Conservation (phyloP, 2,888 invertebrate species). For the Masnerella sp. region DNA sequence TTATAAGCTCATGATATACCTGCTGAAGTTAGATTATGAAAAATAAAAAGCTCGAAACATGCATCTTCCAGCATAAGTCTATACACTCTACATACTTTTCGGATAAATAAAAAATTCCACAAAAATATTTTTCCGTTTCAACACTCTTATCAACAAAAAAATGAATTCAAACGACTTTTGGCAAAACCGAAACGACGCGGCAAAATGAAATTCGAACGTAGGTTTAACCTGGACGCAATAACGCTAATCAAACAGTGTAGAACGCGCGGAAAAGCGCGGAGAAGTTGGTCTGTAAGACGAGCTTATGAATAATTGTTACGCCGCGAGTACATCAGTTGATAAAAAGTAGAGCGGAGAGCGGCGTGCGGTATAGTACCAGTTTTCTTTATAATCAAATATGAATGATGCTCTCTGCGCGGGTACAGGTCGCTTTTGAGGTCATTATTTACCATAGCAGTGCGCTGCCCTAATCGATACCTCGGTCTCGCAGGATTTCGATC, state of each 20-base stretch:
- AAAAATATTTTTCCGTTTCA: too few relatives aligned
- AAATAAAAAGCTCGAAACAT: too few relatives aligned
- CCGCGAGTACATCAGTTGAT: constrained; percentile 47
- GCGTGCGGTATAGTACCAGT: constrained; percentile 59
- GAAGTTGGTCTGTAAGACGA: constrained; percentile 51
- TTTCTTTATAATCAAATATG: constrained; percentile 66
- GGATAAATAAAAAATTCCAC: too few relatives aligned
- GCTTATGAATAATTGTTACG: constrained; percentile 55
- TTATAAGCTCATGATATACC: too few relatives aligned
- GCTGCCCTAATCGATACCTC: constrained; percentile 55
- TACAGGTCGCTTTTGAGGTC: constrained; percentile 64
- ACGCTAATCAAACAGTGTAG: constrained; percentile 34
- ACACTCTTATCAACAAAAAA: too few relatives aligned
- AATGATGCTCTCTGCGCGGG: constrained; percentile 64
- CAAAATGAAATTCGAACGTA: constrained; percentile 10
- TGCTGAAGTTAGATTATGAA: too few relatives aligned
- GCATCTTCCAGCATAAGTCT: too few relatives aligned
- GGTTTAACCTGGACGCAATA: constrained; percentile 32
- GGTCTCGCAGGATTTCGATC: constrained; percentile 51
- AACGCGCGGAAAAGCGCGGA: constrained; percentile 23
- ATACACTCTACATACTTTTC: too few relatives aligned
- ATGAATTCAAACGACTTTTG: too few relatives aligned
- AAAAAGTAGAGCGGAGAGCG: constrained; percentile 56
- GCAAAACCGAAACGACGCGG: too few relatives aligned
- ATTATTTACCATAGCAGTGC: constrained; percentile 51